These are phyloP conservation scores for Vespertilio murinus DNA, from an alignment of 2,797 vertebrate species.

Conservation along the genomic window DNA sequence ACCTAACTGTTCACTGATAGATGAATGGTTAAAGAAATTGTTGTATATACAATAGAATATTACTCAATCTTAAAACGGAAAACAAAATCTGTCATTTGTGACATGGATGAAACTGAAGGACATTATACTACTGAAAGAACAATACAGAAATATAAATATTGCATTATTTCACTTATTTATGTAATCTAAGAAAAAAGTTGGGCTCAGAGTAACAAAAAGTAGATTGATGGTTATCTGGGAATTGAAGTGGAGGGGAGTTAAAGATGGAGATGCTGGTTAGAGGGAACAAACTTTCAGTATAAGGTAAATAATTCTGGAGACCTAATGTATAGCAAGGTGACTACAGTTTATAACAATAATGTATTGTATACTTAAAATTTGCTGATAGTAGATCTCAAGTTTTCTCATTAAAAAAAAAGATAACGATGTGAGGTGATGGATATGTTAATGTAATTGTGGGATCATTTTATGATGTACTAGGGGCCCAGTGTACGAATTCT, in stretches of 20 bases:
- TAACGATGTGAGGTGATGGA: neutral
- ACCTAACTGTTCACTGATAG: neutral
- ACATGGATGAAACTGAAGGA: neutral
- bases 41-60: neutral
- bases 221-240: neutral
- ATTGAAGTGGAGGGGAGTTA: neutral
- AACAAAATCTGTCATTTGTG: neutral
- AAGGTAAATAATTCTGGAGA: neutral
- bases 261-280: neutral
- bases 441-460: neutral
- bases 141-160: neutral
- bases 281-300: neutral
- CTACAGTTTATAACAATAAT: neutral
- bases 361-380: neutral
- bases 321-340: neutral
- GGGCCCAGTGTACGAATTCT: no score
- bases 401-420: neutral
- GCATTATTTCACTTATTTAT: neutral
- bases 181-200: neutral
- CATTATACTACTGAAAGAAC: neutral
- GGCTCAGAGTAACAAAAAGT: neutral
- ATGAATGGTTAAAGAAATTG: neutral
- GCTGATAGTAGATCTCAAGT: neutral
- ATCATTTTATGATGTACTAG: neutral
- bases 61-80: neutral